Conservation (phyloP, 2,797 vertebrate genomes). For the Geotrypetes seraphini region DNA sequence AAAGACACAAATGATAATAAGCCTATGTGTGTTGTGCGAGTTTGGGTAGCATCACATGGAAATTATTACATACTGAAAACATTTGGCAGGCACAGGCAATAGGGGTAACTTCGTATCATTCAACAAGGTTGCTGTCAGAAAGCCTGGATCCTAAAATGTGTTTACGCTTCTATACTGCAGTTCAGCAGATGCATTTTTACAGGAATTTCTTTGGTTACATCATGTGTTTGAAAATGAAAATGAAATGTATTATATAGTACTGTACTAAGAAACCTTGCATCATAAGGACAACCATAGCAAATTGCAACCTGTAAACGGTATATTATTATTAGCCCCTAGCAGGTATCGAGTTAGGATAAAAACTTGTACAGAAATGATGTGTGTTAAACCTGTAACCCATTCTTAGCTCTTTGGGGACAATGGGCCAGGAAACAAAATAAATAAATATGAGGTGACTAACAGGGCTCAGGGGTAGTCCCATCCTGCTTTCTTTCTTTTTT, state of each 20-base stretch:
- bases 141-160: conserved; percentile 38
- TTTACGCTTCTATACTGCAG: conserved; percentile 28
- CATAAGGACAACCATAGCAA: too few species aligned
- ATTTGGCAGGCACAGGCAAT: conserved; percentile 25
- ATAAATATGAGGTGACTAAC: conserved; percentile 12
- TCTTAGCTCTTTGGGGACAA: too few species aligned
- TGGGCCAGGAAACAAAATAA: too few species aligned
- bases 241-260: conserved; percentile 32
- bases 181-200: conserved; percentile 35
- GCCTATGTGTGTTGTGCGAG: conserved; percentile 22
- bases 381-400: too few species aligned
- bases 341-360: too few species aligned
- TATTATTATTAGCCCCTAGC: too few species aligned
- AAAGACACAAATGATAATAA: too few species aligned
- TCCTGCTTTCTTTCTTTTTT: conserved; percentile 16
- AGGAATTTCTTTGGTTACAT: conserved; percentile 40
- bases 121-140: conserved; percentile 25
- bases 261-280: too few species aligned
- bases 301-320: too few species aligned
- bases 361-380: too few species aligned
- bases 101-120: conserved; percentile 36
- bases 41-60: conserved; percentile 33
- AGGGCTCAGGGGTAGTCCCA: conserved; percentile 24
- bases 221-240: conserved; percentile 36
- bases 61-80: conserved; percentile 36